Base-by-base conservation (phyloP, 2,113 vertebrate genomes). In the Proteles cristata region DNA sequence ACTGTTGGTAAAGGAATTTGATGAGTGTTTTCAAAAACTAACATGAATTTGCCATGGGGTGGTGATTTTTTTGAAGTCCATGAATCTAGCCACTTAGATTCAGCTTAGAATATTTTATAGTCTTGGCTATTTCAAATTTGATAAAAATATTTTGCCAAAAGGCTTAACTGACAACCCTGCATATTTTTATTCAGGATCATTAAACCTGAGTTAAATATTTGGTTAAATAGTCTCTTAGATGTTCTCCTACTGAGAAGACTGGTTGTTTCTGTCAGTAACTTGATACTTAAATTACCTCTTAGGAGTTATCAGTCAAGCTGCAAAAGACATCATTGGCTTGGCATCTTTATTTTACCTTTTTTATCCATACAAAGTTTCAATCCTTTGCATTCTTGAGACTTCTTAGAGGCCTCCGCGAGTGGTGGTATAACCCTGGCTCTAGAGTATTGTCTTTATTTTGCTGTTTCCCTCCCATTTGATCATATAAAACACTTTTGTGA, bases 231-330 rank as follows among this genome's bases (percentile, higher is more conserved):
- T 96, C n/a, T 96, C 96, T 97, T 21, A 89, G 94, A 79, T 93
- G 35, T 94, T 96, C 33, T 77, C 23, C 86, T 97, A 65, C 16
- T 50, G 93, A 95, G 89, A 93, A 87, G 48, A 96, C 95, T 65
- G 61, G 50, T 96, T 97, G 63, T 83, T 90, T 80, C 73, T 88
- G 81, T 85, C 80, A 97, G 80, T 55, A 88, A 50, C 91, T 95
- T 98, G 96, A 33, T 94, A 90, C 94, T 96, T 97, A 71, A 97
- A 94, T 77, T 96, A 91, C 55, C 74, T 98, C 97, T 98, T 98
- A 66, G 96, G 96, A 96, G 55, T 77, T 96, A 97, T 98, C 93
- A 76, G 68, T 96, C 93, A 92, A 58, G 90, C 93, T 97, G 66
- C 93, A 98, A 97, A 89, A 97, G 95, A 97, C 92, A 85, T 90